These are phyloP conservation scores for Chloromyia formosa DNA, from an alignment of 2,888 invertebrate genomes.

Conservation along the genomic window DNA sequence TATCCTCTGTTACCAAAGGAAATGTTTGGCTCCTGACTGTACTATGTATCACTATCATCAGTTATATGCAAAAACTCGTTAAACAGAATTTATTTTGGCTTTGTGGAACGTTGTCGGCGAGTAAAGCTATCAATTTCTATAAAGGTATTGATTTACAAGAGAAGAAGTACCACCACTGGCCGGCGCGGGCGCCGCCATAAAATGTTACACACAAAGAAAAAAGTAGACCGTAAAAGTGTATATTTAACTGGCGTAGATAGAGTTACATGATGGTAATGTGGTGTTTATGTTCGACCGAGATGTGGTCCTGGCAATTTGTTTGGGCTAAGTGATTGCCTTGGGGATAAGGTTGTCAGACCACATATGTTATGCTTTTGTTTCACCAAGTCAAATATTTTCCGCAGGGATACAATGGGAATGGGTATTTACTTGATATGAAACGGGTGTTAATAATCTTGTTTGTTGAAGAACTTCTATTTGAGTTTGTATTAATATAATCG, in stretches of 20 bases:
- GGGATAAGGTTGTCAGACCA: background rate
- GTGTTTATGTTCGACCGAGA: too few species aligned
- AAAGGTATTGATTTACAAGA: conserved; percentile 3
- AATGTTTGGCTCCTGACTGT: background rate
- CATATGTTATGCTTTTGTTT: too few species aligned
- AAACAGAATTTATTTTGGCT: background rate
- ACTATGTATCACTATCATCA: background rate
- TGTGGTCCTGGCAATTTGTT: background rate
- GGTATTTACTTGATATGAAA: too few species aligned
- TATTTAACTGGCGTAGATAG: background rate
- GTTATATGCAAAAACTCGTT: conserved; percentile 1
- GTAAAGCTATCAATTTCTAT: background rate
- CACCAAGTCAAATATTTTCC: too few species aligned
- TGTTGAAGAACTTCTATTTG: too few species aligned
- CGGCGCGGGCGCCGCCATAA: background rate
- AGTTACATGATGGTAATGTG: background rate
- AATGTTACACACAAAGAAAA: background rate
- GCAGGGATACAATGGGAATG: too few species aligned
- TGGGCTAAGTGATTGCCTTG: background rate
- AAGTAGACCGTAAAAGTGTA: background rate
- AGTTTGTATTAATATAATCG: too few species aligned
- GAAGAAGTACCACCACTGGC: too few species aligned
- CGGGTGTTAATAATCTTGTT: too few species aligned
- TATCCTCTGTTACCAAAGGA: background rate
- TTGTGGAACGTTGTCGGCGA: background rate